Conservation (phyloP, 2,113 vertebrate genomes). For the Hipposideros armiger region DNA sequence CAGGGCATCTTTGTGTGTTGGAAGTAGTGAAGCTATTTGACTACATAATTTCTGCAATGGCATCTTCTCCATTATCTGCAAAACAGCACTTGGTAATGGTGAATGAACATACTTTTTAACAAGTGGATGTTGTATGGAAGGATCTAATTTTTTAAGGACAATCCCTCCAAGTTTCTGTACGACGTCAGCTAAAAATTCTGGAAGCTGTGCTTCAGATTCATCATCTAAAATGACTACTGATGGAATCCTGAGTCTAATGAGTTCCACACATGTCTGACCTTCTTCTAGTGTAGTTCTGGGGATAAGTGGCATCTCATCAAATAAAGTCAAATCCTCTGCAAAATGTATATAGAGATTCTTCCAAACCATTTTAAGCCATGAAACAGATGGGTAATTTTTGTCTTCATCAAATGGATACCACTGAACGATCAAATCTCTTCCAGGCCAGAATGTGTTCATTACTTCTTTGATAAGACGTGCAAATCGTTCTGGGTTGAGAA, state of each 20-base stretch:
- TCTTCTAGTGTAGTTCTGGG: slow-evolving; percentile 92
- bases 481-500: slow-evolving; percentile 95
- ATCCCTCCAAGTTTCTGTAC: slow-evolving; percentile 95
- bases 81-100: slow-evolving; percentile 91
- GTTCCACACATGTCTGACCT: slow-evolving; percentile 87
- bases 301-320: slow-evolving; percentile 98
- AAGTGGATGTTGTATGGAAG: slow-evolving; percentile 95
- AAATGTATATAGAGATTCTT: slow-evolving; percentile 98
- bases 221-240: slow-evolving; percentile 94
- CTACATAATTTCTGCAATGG: slow-evolving; percentile 92
- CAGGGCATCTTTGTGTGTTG: slow-evolving; percentile 93
- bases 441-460: slow-evolving; percentile 92
- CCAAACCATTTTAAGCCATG: slow-evolving; percentile 97
- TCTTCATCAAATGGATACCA: slow-evolving; percentile 94
- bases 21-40: slow-evolving; percentile 90
- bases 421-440: slow-evolving; percentile 93
- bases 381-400: slow-evolving; percentile 92
- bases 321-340: slow-evolving; percentile 93
- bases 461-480: slow-evolving; percentile 97
- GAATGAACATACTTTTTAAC: slow-evolving; percentile 96
- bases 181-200: slow-evolving; percentile 92
- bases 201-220: slow-evolving; percentile 90
- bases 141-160: slow-evolving; percentile 94
- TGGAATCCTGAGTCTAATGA: slow-evolving; percentile 94
- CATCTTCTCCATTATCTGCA: slow-evolving; percentile 96